Evolutionary conservation across 2,113 vertebrate species (phyloP).

Genomic region (Etheostoma spectabile): DNA sequence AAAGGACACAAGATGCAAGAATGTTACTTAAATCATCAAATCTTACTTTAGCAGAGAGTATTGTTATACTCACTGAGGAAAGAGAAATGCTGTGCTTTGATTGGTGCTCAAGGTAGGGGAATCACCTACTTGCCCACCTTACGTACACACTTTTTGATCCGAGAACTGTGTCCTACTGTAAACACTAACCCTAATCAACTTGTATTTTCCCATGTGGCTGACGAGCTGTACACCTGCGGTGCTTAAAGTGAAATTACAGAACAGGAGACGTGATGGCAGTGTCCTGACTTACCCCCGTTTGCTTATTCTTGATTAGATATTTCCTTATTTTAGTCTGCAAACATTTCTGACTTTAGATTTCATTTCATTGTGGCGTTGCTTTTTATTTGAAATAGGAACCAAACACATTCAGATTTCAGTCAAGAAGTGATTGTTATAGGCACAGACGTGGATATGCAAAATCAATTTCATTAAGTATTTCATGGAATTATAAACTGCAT

Average conservation of each 20-base stretch:
- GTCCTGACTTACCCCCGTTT: too few relatives aligned
- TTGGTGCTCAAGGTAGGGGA: background rate
- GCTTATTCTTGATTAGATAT: background rate
- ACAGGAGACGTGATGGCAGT: too few relatives aligned
- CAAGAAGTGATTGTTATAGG: background rate
- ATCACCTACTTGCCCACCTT: too few relatives aligned
- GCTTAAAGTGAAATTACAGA: too few relatives aligned
- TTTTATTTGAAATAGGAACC: background rate
- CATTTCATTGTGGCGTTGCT: background rate
- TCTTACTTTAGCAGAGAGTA: background rate
- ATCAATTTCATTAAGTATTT: background rate
- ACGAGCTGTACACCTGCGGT: too few relatives aligned
- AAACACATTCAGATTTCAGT: background rate
- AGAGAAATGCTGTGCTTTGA: background rate
- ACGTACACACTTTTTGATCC: background rate
- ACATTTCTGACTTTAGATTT: background rate
- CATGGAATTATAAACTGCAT: too few relatives aligned
- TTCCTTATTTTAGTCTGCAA: background rate
- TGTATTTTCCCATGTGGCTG: too few relatives aligned
- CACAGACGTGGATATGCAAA: background rate
- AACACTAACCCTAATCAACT: too few relatives aligned
- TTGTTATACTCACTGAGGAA: background rate
- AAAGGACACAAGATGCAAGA: background rate
- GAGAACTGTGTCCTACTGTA: background rate
- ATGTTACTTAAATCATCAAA: slow-evolving; percentile 16